These are phyloP conservation scores for Irena cyanogastra DNA, from an alignment of 2,113 vertebrate species.

Conservation along the genomic window DNA sequence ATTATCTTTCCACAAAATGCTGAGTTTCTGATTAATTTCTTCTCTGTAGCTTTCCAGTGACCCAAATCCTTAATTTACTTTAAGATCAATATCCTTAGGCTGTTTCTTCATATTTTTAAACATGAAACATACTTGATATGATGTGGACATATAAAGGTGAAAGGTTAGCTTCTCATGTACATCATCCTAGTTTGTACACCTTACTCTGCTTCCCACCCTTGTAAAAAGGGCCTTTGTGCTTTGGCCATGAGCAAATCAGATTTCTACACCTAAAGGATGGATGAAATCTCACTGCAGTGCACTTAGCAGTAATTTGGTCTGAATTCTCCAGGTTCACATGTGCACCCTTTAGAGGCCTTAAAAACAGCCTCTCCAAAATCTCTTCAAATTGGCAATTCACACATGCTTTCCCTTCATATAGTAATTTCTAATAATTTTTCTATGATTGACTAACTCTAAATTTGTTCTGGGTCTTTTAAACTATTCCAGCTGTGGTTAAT, in stretches of 20 bases:
- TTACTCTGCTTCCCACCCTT: not conserved
- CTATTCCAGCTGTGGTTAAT: not conserved
- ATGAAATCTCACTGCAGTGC: not conserved
- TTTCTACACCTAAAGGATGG: not conserved
- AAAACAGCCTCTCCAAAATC: not conserved
- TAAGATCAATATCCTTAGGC: not conserved
- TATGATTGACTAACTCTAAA: not conserved
- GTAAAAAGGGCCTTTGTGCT: not conserved
- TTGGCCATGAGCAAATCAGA: not conserved
- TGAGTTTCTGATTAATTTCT: not conserved
- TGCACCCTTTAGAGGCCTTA: not conserved
- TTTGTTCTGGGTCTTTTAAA: not conserved
- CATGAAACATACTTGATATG: not conserved
- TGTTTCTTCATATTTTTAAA: not conserved
- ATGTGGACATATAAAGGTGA: not conserved
- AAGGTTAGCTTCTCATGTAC: not conserved
- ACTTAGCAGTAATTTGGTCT: not conserved
- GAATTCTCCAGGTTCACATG: not conserved
- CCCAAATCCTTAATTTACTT: not conserved
- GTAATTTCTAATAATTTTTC: not conserved
- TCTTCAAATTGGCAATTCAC: not conserved
- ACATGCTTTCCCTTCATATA: not conserved
- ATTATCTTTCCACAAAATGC: not conserved
- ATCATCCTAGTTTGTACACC: not conserved
- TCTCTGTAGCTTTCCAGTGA: not conserved